Evolutionary conservation across 2,888 invertebrate genomes (phyloP), one percentile per base, ranked within the genome.

Genomic region (Heliothis peltigera): DNA sequence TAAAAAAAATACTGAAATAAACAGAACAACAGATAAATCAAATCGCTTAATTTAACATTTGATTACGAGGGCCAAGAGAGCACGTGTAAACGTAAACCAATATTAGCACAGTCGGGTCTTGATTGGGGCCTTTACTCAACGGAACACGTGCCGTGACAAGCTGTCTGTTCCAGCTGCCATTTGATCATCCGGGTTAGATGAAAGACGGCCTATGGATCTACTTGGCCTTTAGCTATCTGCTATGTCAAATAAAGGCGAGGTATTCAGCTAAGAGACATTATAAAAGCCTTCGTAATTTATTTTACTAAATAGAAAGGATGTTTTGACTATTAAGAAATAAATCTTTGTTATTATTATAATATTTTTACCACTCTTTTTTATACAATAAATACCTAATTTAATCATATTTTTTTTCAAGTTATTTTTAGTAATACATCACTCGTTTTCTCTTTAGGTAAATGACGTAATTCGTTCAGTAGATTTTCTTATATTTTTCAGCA

Each of bases 11-110:
- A 12, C n/a, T n/a, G n/a, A n/a, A n/a, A n/a, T n/a, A n/a, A n/a
- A n/a, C n/a, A n/a, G n/a, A n/a, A n/a, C n/a, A n/a, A 12, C 10
- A 32, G 10, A 32, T 10, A 32, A 28, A 32, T 32, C 32, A 32
- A 32, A 32, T 32, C 32, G 28, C 28, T 28, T 10, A 28, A 39
- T 39, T 35, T 15, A 15, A 12, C 15, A 3, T 15, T 3, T n/a
- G 39, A 43, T 39, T 39, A 5, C 39, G 39, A 39, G n/a, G n/a
- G n/a, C n/a, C 39, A 4, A 39, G 39, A 39, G 39, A 39, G 15
- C n/a, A n/a, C 39, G 39, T n/a, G 39, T n/a, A 39, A n/a, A n/a
- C 39, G 39, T 39, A 39, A 42, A 42, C 42, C 42, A 42, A 46
- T 60, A 15, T 54, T 15, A 39, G 18, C 18, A 28, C 25, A 52